Base-by-base conservation (phyloP, 2,113 vertebrate genomes). In the Narcine bancroftii region DNA sequence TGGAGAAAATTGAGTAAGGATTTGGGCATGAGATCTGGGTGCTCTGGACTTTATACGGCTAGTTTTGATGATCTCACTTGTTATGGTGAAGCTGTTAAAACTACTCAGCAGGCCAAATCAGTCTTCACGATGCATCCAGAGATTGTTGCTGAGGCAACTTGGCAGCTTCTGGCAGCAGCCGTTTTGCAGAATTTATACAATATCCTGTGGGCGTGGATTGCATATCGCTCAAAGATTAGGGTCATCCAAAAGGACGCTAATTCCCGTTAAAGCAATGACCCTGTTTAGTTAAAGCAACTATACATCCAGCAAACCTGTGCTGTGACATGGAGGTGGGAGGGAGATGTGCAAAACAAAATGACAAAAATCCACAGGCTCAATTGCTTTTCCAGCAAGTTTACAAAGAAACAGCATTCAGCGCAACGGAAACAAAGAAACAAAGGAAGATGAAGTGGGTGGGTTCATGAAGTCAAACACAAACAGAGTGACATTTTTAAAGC, bases 121-220 rank as follows among this genome's bases (percentile, higher is more conserved):
- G 79, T 47, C 1, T 47, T 33, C 36, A 15, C 15, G 47, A 56
- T 83, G 26, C 79, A 83, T 56, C 79, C 53, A 47, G 47, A 83
- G 79, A 83, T 83, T 83, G 79, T 83, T 83, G 79, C 79, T 83
- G 47, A 26, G 79, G 79, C 47, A 83, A 83, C 79, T 53, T 26
- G 15, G 45, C 45, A 4, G 79, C 79, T 83, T 26, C 9, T 53
- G 79, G 79, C 29, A 83, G 79, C 33, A 83, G 47, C 47, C 50
- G 11, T 53, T 83, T 83, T 83, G 77, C 79, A 53, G 79, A 83
- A 83, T 53, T 33, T 50, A 83, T 29, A 83, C 33, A 11, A 79
- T 83, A 47, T 47, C 77, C 45, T 9, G 77, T 26, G 29, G 47
- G 45, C 26, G 13, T 45, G 29, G 47, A 56, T 83, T 47, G 50